Evolutionary conservation across 2,797 vertebrate species (phyloP), one percentile per base, ranked within the genome.

Genomic region (Lindbergichthys nudifrons): DNA sequence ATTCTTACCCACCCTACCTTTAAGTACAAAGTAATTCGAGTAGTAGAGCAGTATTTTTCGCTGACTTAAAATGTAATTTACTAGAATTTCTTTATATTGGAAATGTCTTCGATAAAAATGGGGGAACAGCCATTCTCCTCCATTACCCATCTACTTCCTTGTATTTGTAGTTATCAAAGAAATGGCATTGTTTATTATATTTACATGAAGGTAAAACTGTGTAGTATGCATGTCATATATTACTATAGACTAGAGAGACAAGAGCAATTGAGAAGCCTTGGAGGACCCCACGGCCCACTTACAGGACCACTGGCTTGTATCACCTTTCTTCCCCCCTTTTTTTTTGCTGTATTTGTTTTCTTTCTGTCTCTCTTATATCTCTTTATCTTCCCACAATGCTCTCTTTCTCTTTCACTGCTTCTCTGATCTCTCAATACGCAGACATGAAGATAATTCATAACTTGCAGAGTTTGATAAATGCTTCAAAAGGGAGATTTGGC

Each of bases 401-500:
- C 19, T 65, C 56, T 46, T 58, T 84, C 57, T 58, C 56, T 54
- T 50, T 15, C 61, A 26, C 52, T 3, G 21, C n/a, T 26, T 59
- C 46, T 66, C 50, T 10, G 18, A 66, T 81, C 19, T 43, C 47
- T 73, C 26, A 43, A 18, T 67, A 16, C 5, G 6, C 50, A 63
- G 50, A 80, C 65, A 6, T 48, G 1, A 59, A 41, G 70, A 87
- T 90, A 88, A 89, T 72, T 88, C 77, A 79, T 86, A 88, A 86
- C 81, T 89, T 73, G 75, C 79, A 64, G 90, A 93, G 92, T 95
- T 90, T 88, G 93, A 96, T 95, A 90, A 79, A 68, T 93, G 92
- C 91, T 92, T 92, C 89, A 85, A 90, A 86, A 80, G 84, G 94
- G 92, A 92, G 89, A 91, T 93, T 93, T 91, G 93, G 76, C 76